phyloP scores from a whole-genome alignment of 2,797 vertebrate species.

The Antrozous pallidus region DNA sequence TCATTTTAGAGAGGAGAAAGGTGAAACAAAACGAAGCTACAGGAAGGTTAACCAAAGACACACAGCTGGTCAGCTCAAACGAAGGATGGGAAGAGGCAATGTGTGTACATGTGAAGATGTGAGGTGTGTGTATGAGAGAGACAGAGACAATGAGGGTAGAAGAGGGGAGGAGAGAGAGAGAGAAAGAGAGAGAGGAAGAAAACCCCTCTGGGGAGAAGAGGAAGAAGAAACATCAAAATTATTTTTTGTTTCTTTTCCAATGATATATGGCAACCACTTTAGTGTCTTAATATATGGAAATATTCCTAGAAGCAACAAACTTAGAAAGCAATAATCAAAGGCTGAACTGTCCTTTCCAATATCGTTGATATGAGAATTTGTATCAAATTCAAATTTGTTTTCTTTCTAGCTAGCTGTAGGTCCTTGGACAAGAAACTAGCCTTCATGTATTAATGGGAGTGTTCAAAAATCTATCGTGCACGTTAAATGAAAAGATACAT shows the following conservation, averaged over 20 bases:
- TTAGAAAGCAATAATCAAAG: not conserved
- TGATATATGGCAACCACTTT: not conserved
- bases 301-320: not conserved
- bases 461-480: not conserved
- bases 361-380: not conserved
- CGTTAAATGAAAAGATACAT: not conserved
- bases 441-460: not conserved
- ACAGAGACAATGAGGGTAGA: not conserved
- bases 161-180: no score
- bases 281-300: not conserved
- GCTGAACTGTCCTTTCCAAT: not conserved
- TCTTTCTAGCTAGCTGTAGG: not conserved
- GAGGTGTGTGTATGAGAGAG: not conserved
- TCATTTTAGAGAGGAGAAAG: conserved; percentile 21
- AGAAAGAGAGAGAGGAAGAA: no score
- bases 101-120: not conserved
- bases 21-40: not conserved
- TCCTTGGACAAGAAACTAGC: not conserved
- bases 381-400: not conserved
- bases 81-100: not conserved
- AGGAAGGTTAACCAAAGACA: not conserved
- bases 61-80: not conserved
- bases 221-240: not conserved
- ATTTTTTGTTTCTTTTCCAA: not conserved
- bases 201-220: not conserved